These are phyloP conservation scores for Holotrichia oblita DNA, from an alignment of 1,140 invertebrate genomes.

Conservation along the genomic window DNA sequence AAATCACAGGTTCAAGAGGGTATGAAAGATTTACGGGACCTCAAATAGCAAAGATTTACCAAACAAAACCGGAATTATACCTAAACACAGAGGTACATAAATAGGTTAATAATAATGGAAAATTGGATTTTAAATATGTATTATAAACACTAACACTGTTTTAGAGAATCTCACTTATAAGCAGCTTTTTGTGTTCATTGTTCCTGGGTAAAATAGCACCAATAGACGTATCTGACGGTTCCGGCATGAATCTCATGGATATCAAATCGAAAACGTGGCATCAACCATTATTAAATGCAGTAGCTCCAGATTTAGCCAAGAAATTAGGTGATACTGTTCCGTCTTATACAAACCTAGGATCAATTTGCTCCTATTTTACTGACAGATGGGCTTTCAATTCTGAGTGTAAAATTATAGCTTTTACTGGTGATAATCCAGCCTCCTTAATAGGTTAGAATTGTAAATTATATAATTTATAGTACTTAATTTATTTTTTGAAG, in stretches of 20 bases:
- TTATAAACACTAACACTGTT: constrained; percentile 52
- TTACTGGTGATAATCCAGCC: constrained; percentile 94
- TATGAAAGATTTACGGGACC: constrained; percentile 94
- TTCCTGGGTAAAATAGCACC: constrained; percentile 90
- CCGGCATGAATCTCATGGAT: constrained; percentile 96
- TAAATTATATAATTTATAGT: background rate
- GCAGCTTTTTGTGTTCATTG: constrained; percentile 89
- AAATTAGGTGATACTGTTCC: constrained; percentile 81
- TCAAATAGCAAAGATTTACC: constrained; percentile 90
- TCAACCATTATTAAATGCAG: constrained; percentile 76
- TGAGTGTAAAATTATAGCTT: constrained; percentile 84
- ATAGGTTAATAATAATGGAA: constrained; percentile 5
- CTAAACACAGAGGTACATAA: constrained; percentile 77
- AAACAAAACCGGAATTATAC: constrained; percentile 78
- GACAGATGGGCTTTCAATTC: constrained; percentile 84
- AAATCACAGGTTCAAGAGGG: constrained; percentile 90
- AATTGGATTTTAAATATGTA: constrained; percentile 19
- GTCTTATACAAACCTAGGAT: constrained; percentile 74
- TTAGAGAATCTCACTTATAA: constrained; percentile 90
- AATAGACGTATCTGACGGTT: constrained; percentile 92
- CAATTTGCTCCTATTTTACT: constrained; percentile 81
- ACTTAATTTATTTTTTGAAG: constrained; percentile 60
- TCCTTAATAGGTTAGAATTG: constrained; percentile 75
- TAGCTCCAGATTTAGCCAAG: constrained; percentile 72
- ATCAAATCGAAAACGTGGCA: constrained; percentile 85